A percentile compares a stretch with the other conserved stretches of the same genome.
Conservation (phyloP, 2,888 invertebrate species). For the Meloe dianella region DNA sequence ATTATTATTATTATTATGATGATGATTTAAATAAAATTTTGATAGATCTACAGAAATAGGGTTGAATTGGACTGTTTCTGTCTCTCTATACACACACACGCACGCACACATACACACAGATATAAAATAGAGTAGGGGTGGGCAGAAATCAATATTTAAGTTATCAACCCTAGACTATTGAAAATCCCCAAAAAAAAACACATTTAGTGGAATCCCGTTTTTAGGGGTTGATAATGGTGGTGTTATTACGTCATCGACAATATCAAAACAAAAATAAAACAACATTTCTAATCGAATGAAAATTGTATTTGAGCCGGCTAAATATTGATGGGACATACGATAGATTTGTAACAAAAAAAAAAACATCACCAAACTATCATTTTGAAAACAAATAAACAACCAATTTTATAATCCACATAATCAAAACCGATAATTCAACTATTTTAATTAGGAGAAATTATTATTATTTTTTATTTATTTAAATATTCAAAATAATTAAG, state of each 20-base stretch:
- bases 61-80: neutral
- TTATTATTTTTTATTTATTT: too few species aligned
- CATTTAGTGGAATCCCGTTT: conserved; percentile 34
- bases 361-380: too few species aligned
- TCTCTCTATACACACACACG: neutral
- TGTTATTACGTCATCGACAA: neutral
- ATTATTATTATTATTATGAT: neutral
- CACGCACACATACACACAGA: neutral
- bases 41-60: neutral
- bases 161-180: conserved; percentile 44
- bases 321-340: too few species aligned
- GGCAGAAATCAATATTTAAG: conserved; percentile 54
- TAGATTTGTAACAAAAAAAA: too few species aligned
- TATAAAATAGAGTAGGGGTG: conserved; percentile 41
- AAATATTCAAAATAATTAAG: too few species aligned
- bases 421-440: too few species aligned
- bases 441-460: too few species aligned
- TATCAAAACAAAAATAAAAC: too few species aligned
- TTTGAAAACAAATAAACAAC: too few species aligned
- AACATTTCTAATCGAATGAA: too few species aligned
- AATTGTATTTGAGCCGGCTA: too few species aligned
- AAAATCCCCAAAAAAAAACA: conserved; percentile 51
- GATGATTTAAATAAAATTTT: neutral
- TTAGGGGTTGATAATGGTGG: neutral
- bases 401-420: too few species aligned